Evolutionary conservation across 2,888 invertebrate species (phyloP).

Genomic region (Teinopalpus imperialis): DNA sequence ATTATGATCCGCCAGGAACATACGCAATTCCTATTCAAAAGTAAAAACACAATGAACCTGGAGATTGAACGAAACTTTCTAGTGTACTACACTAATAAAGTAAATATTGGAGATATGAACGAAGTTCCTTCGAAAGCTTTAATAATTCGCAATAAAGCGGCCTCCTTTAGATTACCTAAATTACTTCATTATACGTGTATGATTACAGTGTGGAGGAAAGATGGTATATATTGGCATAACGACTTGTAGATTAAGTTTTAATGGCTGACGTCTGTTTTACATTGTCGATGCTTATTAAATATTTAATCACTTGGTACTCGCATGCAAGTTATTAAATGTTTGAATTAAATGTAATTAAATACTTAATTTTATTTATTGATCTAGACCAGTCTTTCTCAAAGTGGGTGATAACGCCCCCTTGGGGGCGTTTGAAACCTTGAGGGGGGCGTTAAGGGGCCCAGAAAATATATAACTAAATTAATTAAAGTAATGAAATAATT

Average conservation of each 20-base stretch:
- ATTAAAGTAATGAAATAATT: too few species aligned
- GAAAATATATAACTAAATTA: too few species aligned
- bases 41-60: neutral
- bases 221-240: neutral
- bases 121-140: constrained; percentile 26
- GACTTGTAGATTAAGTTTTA: constrained; percentile 12
- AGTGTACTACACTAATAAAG: constrained; percentile 18
- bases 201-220: constrained; percentile 12
- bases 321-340: too few species aligned
- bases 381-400: too few species aligned
- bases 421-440: too few species aligned
- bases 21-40: neutral
- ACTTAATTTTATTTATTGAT: too few species aligned
- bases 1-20: too few species aligned
- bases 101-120: constrained; percentile 22
- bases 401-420: too few species aligned
- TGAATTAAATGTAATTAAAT: too few species aligned
- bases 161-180: constrained; percentile 34
- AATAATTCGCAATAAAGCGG: constrained; percentile 29
- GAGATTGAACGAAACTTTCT: constrained; percentile 2
- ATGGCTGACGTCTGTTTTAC: constrained; percentile 4
- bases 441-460: too few species aligned
- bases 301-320: too few species aligned
- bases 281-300: too few species aligned
- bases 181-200: constrained; percentile 28